Conservation (phyloP, 2,113 vertebrate species). For the Paramisgurnus dabryanus region DNA sequence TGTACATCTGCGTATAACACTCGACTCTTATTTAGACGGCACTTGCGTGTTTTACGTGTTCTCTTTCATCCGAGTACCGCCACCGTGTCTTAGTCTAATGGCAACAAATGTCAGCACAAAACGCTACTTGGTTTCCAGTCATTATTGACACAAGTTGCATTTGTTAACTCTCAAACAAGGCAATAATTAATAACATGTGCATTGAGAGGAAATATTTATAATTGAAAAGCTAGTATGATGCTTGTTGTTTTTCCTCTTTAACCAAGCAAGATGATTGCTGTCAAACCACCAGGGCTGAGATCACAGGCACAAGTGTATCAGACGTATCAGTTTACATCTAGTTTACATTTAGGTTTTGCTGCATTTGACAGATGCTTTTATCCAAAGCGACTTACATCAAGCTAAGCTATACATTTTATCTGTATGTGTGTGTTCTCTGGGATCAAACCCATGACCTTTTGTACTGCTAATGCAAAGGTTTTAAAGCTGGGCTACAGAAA, state of each 20-base stretch:
- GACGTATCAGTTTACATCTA: no score
- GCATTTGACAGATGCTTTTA: neutral
- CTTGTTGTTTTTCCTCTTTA: neutral
- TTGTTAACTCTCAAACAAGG: conserved; percentile 18
- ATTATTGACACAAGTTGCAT: conserved; percentile 36
- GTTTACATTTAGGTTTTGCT: no score
- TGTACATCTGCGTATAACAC: conserved; percentile 40
- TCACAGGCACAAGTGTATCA: neutral
- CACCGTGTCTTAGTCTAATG: neutral
- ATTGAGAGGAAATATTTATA: conserved; percentile 13
- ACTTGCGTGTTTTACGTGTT: neutral
- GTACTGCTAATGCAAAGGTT: no score
- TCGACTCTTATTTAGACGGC: conserved; percentile 1
- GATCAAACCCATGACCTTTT: no score
- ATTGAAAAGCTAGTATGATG: conserved; percentile 1
- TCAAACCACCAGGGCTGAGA: neutral
- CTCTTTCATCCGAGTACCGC: conserved; percentile 3
- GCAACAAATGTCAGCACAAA: conserved; percentile 3
- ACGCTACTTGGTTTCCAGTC: conserved; percentile 18
- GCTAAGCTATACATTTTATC: neutral
- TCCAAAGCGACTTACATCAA: neutral
- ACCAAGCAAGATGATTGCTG: neutral
- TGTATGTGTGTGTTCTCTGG: neutral
- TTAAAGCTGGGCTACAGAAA: no score
- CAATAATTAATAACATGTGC: conserved; percentile 18